Evolutionary conservation across 2,797 vertebrate species (phyloP), one percentile per base, ranked within the genome.

Genomic region (Bradypodion ventrale): DNA sequence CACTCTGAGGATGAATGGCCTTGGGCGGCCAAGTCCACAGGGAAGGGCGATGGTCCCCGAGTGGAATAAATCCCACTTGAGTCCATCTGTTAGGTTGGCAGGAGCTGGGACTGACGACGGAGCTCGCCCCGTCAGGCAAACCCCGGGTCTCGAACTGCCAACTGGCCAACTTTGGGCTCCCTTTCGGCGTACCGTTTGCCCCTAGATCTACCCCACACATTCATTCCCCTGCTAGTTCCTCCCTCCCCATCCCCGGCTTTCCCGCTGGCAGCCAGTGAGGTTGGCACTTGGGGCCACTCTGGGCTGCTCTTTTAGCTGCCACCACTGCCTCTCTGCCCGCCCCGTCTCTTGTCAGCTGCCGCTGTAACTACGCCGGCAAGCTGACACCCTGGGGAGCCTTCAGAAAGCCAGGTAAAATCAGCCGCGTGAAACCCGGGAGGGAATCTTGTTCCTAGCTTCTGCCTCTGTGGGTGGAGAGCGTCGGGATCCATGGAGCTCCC

Each of bases 401-500:
- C 75, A 66, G 74, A 75, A 63, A 83, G 84, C 70, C 87, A 89
- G 83, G 88, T 89, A 89, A 49, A n/a, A 78, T 66, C 60, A 72
- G 85, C 82, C 69, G 85, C 37, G 79, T 52, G 40, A 27, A 69
- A 60, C 83, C 69, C 69, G 10, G 80, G 79, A 78, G 78, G 84
- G 52, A 19, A 82, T 65, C 78, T 76, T 70, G 73, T 85, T 63
- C 56, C 84, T 16, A 62, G 74, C 78, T 81, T 72, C 84, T 84
- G 82, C 78, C 84, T 78, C 84, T 4, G 78, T 66, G 75, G 75
- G 78, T 52, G 85, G 69, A 82, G 82, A n/a, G 63, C 89, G 78
- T 82, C 85, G 84, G 63, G n/a, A 78, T 75, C 69, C 82, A 44
- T 75, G 82, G 87, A 23, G 82, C 69, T 82, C 82, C 2, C 78